Base-by-base conservation (phyloP, 2,113 vertebrate genomes). In the Calidris pugnax region DNA sequence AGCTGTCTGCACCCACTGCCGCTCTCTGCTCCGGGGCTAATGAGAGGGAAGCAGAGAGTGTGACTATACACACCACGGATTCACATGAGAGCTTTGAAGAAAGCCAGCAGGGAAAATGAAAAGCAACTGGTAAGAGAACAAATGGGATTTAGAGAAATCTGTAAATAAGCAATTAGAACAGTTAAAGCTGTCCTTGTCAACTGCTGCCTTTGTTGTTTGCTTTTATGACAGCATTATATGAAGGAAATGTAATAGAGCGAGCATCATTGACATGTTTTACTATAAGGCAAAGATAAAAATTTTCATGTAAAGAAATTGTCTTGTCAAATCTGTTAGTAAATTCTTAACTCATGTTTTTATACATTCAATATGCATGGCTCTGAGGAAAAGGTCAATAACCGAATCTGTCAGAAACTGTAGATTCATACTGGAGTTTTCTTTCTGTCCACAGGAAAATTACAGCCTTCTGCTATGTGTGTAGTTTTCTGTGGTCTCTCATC, bases 121-220 rank as follows among this genome's bases (percentile, higher is more conserved):
- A 97, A 95, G 53, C 63, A 83, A 88, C 94, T 97, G 98, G 98
- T 98, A 98, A 98, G 98, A 96, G 67, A 95, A 87, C 53, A 80
- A 95, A n/a, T 73, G 74, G 80, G 91, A 87, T 74, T 93, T 85
- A 59, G 78, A 89, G 59, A 63, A 69, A 85, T 93, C 77, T 87
- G 89, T 93, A 91, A 95, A 73, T 80, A 85, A 77, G 84, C 87
- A 74, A 94, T 93, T 72, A 93, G 62, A 93, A 79, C 26, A 75
- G 79, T 87, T 63, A 81, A 83, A 96, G 32, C 39, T 83, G 48
- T 80, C 60, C 60, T 90, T 94, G 50, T 27, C 71, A 93, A 63
- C 55, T 80, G 79, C 48, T 1, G 9, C 56, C 72, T 71, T 73
- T 73, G 35, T 64, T 79, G 18, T 69, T 68, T 69, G 50, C 21